Percentiles rank a stretch among this genome's conserved stretches.
Evolutionary conservation across 1,140 invertebrate genomes (phyloP).

Genomic region (Tetragnatha versicolor): DNA sequence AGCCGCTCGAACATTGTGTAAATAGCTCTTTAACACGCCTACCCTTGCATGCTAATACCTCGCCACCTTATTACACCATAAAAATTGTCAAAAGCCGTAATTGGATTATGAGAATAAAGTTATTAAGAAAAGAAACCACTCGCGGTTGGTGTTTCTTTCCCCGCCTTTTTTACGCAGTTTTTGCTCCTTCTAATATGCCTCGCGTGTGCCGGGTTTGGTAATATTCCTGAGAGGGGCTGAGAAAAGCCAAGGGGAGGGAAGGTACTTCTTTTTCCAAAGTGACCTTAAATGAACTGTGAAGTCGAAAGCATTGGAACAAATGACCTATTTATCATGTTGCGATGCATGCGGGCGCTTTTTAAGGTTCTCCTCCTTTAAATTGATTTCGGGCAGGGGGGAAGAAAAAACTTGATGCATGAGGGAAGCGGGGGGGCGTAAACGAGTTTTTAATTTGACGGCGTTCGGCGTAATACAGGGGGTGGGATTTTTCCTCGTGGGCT

Average conservation of each 20-base stretch:
- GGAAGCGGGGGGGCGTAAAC: not conserved
- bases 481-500: too few species aligned
- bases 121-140: conserved; percentile 32
- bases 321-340: conserved; percentile 38
- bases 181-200: not conserved
- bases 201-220: not conserved
- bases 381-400: conserved; percentile 14
- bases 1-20: conserved; percentile 7
- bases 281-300: conserved; percentile 53
- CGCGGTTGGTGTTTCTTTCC: not conserved
- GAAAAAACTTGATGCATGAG: not conserved
- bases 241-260: not conserved
- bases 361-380: conserved; percentile 21
- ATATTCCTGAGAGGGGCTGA: not conserved
- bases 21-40: conserved; percentile 32
- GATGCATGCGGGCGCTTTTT: not conserved
- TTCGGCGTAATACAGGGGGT: too few species aligned
- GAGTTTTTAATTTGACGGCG: conserved; percentile 17
- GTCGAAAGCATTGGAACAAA: conserved; percentile 47
- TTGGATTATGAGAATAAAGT: conserved; percentile 47
- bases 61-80: not conserved
- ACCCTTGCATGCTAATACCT: conserved; percentile 20
- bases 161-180: not conserved
- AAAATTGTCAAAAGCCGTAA: conserved; percentile 43
- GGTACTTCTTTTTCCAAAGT: conserved; percentile 3